These are phyloP conservation scores for Melanotaenia nigrans DNA, from an alignment of 2,797 vertebrate species.

Conservation along the genomic window DNA sequence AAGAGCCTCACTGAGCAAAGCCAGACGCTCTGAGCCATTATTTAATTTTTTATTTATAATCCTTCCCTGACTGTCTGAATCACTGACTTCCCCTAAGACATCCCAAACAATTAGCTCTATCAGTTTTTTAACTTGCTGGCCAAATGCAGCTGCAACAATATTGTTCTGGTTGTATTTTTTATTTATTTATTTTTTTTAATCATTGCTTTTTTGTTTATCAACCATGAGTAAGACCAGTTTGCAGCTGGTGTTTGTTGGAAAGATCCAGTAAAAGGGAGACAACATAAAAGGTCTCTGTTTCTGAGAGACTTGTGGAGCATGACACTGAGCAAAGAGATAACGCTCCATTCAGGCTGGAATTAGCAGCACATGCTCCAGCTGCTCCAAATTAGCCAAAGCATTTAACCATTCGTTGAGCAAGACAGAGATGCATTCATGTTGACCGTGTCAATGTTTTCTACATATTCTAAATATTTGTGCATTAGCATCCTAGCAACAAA, in stretches of 20 bases:
- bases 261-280: not conserved
- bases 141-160: not conserved
- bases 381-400: constrained; percentile 41
- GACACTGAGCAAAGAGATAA: constrained; percentile 13
- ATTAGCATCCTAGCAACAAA: not conserved
- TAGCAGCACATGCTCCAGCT: constrained; percentile 48
- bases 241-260: constrained; percentile 5
- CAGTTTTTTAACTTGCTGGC: not conserved
- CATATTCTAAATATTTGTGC: not conserved
- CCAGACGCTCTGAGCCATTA: not conserved
- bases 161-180: not conserved
- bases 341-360: constrained; percentile 43
- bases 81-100: not conserved
- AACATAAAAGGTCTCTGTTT: constrained; percentile 6
- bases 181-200: not conserved
- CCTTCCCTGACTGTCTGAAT: not conserved
- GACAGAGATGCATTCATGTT: not conserved
- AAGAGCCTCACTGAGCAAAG: constrained; percentile 15
- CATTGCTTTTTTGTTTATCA: not conserved
- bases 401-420: constrained; percentile 5
- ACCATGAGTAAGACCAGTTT: not conserved
- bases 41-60: too few relatives aligned
- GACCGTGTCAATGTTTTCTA: not conserved
- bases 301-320: not conserved
- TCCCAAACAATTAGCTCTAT: too few relatives aligned